Conservation (phyloP, 2,113 vertebrate species). For the Hucho hucho region DNA sequence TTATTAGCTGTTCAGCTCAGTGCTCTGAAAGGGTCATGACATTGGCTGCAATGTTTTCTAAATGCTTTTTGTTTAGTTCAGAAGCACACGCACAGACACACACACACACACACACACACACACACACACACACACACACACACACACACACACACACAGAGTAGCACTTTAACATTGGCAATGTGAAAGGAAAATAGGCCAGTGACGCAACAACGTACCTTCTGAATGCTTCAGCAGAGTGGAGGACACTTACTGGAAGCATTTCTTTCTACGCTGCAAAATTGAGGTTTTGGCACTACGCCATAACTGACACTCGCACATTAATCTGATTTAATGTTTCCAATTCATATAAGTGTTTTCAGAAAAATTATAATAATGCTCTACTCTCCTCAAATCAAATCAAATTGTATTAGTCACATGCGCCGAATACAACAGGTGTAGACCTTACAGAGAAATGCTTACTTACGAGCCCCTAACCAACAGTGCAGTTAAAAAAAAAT, state of each 20-base stretch:
- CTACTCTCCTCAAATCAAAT: slow-evolving; percentile 16
- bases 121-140: neutral
- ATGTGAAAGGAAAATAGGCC: neutral
- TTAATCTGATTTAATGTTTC: slow-evolving; percentile 81
- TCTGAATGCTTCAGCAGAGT: neutral
- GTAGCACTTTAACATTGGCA: neutral
- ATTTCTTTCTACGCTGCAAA: slow-evolving; percentile 38
- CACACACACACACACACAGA: too few relatives aligned
- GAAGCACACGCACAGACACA: too few relatives aligned
- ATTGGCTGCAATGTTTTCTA: neutral
- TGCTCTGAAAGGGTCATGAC: neutral
- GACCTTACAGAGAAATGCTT: too few relatives aligned
- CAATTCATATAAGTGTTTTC: slow-evolving; percentile 81
- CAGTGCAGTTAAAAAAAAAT: too few relatives aligned
- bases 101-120: neutral
- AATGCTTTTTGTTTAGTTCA: neutral
- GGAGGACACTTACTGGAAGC: neutral
- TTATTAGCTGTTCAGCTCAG: neutral
- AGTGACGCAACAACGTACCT: neutral
- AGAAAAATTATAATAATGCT: slow-evolving; percentile 44
- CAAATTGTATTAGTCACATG: too few relatives aligned
- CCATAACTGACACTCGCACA: slow-evolving; percentile 67
- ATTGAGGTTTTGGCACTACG: slow-evolving; percentile 65
- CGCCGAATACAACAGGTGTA: too few relatives aligned
- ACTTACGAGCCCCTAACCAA: too few relatives aligned